Evolutionary conservation across 2,797 vertebrate species (phyloP).

Genomic region (Alouatta caraya): DNA sequence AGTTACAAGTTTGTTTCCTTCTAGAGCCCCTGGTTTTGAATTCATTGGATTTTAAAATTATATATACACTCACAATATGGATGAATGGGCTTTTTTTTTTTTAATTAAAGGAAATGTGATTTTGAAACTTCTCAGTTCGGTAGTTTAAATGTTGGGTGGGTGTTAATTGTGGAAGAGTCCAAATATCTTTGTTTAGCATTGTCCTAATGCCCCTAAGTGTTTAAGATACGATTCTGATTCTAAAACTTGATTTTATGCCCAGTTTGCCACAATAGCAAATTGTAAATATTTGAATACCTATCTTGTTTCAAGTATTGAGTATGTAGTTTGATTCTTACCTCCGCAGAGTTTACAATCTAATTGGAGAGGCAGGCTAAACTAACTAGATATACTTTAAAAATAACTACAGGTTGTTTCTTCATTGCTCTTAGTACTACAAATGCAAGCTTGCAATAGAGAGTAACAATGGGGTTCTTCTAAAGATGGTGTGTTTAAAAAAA

Average conservation of each 20-base stretch:
- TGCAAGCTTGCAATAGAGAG: background rate
- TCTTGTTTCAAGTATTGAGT: background rate
- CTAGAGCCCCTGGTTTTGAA: background rate
- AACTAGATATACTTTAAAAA: background rate
- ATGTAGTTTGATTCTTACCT: background rate
- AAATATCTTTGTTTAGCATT: background rate
- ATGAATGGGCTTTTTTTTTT: background rate
- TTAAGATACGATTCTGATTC: background rate
- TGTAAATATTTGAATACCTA: background rate
- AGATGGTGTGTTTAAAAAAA: background rate
- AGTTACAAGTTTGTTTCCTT: conserved; percentile 1
- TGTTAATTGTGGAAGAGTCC: background rate
- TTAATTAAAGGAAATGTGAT: background rate
- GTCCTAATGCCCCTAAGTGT: background rate
- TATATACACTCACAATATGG: background rate
- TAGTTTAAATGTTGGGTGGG: background rate
- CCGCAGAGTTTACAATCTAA: background rate
- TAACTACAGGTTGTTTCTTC: background rate
- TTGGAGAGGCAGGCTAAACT: background rate
- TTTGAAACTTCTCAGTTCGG: conserved; percentile 11
- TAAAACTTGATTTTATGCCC: background rate
- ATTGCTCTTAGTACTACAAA: background rate
- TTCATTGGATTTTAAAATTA: background rate
- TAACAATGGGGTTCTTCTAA: background rate
- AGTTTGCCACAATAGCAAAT: background rate